These are phyloP conservation scores for Cervus canadensis DNA, from an alignment of 2,113 vertebrate species.

Conservation along the genomic window DNA sequence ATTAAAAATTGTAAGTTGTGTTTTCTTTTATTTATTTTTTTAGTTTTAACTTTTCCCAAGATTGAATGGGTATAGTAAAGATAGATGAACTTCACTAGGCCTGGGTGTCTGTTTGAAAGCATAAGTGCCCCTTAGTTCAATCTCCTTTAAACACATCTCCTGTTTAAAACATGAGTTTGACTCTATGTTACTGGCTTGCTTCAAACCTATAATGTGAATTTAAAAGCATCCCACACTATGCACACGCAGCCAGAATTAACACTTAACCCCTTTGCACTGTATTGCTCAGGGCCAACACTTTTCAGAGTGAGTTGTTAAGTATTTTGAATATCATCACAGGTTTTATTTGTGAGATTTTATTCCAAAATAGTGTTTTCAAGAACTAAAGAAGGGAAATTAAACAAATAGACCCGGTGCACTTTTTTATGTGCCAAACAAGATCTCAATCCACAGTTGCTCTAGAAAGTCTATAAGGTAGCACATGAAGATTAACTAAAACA, in stretches of 20 bases:
- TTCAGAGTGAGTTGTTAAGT: not conserved
- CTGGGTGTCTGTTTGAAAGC: not conserved
- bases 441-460: not conserved
- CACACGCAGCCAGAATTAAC: not conserved
- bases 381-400: not conserved
- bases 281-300: not conserved
- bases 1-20: not conserved
- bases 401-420: not conserved
- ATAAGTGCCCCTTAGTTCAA: not conserved
- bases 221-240: not conserved
- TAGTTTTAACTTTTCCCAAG: not conserved
- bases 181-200: not conserved
- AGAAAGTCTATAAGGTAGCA: not conserved
- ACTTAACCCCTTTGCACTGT: not conserved
- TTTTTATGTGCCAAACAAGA: not conserved
- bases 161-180: not conserved
- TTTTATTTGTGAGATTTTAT: not conserved
- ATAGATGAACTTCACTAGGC: not conserved
- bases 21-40: not conserved
- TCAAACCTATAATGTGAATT: not conserved
- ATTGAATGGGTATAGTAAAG: not conserved
- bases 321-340: not conserved
- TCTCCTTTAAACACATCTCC: not conserved
- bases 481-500: not conserved
- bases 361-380: not conserved